Conservation (phyloP, 2,888 invertebrate species). For the Cristatella mucedo region DNA sequence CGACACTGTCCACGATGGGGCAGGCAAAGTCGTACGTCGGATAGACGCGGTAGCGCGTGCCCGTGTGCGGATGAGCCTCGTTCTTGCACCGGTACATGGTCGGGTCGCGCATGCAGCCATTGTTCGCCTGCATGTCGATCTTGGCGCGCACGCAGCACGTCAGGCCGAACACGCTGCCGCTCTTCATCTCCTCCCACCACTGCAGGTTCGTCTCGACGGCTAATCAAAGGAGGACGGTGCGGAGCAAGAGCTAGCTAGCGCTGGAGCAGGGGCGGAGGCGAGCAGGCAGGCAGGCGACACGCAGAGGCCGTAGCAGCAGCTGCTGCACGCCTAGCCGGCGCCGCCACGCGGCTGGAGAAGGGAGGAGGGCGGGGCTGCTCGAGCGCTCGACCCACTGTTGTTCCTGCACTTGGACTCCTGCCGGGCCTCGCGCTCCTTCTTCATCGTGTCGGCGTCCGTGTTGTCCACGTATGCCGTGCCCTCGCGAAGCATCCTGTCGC, state of each 20-base stretch:
- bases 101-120: slow-evolving; percentile 93
- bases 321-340: too few species aligned
- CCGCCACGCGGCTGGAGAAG: too few species aligned
- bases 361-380: too few species aligned
- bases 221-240: slow-evolving; percentile 38
- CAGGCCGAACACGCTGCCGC: slow-evolving; percentile 59
- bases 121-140: slow-evolving; percentile 86
- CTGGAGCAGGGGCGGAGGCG: too few species aligned
- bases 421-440: slow-evolving; percentile 75
- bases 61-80: slow-evolving; percentile 81
- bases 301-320: too few species aligned
- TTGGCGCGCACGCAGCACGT: slow-evolving; percentile 87
- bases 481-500: slow-evolving; percentile 67
- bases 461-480: slow-evolving; percentile 92
- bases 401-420: slow-evolving; percentile 65
- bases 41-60: slow-evolving; percentile 87
- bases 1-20: slow-evolving; percentile 92
- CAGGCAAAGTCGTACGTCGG: slow-evolving; percentile 99
- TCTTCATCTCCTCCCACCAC: slow-evolving; percentile 88
- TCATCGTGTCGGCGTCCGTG: slow-evolving; percentile 85
- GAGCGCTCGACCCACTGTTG: slow-evolving; percentile 55
- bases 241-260: too few species aligned
- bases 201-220: slow-evolving; percentile 66
- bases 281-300: too few species aligned
- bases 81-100: slow-evolving; percentile 95